A percentile compares a stretch with the other conserved stretches of the same genome.
phyloP scores from a whole-genome alignment of 2,797 vertebrate species.

The Amniataba percoides region DNA sequence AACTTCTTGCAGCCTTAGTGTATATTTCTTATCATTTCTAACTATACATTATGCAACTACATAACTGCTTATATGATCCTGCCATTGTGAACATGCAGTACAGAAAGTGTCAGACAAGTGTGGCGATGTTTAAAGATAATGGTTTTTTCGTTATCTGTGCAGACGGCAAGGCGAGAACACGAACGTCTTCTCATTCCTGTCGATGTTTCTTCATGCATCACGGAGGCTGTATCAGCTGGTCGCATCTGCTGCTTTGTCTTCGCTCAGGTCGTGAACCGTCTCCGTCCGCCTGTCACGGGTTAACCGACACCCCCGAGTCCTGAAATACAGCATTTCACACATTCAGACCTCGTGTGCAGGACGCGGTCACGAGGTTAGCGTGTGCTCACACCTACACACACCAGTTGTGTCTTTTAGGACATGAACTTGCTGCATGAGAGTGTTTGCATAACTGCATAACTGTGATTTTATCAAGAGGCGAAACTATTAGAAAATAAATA shows the following conservation, averaged over 20 bases:
- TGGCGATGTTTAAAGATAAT: constrained; percentile 45
- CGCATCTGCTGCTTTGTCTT: constrained; percentile 47
- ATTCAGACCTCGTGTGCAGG: constrained; percentile 21
- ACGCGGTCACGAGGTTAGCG: neutral
- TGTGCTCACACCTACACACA: neutral
- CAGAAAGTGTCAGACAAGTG: constrained; percentile 14
- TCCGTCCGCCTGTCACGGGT: neutral
- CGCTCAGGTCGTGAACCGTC: constrained; percentile 37
- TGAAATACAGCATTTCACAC: constrained; percentile 69
- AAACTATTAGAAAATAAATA: neutral
- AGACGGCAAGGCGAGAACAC: constrained; percentile 29
- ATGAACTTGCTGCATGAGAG: too few relatives aligned
- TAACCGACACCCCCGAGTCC: constrained; percentile 26
- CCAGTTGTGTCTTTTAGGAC: neutral
- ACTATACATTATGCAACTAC: neutral
- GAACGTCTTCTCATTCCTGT: constrained; percentile 49
- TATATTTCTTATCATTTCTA: neutral
- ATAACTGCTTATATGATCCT: neutral
- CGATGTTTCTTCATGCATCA: constrained; percentile 28
- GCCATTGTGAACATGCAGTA: neutral
- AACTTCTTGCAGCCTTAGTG: neutral
- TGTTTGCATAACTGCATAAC: too few relatives aligned
- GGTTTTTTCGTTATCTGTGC: constrained; percentile 46
- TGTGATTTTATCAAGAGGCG: neutral
- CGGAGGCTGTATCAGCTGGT: constrained; percentile 17